Percentiles rank a stretch among this genome's conserved stretches.
Conservation (phyloP, 2,888 invertebrate genomes). For the Cremastinae sp. region DNA sequence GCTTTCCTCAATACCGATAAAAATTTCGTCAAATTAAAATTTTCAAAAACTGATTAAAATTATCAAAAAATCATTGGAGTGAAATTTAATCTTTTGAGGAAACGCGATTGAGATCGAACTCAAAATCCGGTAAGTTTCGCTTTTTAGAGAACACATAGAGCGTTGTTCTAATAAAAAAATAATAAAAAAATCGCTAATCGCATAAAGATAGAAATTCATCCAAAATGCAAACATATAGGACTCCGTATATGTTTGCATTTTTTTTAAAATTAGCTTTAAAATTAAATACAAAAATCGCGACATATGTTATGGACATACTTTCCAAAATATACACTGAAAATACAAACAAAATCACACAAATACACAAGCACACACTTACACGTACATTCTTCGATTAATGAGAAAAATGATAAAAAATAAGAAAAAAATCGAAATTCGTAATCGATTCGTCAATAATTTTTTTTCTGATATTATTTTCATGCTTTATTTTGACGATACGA, state of each 20-base stretch:
- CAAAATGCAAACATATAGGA: conserved; percentile 38
- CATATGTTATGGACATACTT: conserved; percentile 35
- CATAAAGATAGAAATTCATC: conserved; percentile 52
- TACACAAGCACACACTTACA: conserved; percentile 55
- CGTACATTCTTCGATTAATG: conserved; percentile 22
- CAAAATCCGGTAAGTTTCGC: conserved; percentile 76
- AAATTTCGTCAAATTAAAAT: conserved; percentile 43
- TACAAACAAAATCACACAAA: conserved; percentile 45
- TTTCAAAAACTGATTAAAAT: conserved; percentile 45
- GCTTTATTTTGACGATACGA: neutral
- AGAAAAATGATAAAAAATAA: conserved; percentile 20
- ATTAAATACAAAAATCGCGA: conserved; percentile 26
- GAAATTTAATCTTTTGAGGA: conserved; percentile 29
- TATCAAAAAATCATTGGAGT: no score
- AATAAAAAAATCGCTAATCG: conserved; percentile 60
- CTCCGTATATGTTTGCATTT: conserved; percentile 27
- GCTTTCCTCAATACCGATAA: conserved; percentile 22
- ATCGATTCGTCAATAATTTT: conserved; percentile 8
- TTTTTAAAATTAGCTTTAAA: no score
- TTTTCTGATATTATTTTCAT: neutral
- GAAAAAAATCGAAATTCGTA: neutral
- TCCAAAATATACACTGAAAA: conserved; percentile 22
- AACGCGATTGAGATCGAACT: conserved; percentile 58
- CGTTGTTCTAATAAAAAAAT: conserved; percentile 71
- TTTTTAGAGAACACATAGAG: conserved; percentile 76